A percentile compares a stretch with the other conserved stretches of the same genome.
Conservation (phyloP, 2,888 invertebrate genomes). For the Odontocolon sp. region DNA sequence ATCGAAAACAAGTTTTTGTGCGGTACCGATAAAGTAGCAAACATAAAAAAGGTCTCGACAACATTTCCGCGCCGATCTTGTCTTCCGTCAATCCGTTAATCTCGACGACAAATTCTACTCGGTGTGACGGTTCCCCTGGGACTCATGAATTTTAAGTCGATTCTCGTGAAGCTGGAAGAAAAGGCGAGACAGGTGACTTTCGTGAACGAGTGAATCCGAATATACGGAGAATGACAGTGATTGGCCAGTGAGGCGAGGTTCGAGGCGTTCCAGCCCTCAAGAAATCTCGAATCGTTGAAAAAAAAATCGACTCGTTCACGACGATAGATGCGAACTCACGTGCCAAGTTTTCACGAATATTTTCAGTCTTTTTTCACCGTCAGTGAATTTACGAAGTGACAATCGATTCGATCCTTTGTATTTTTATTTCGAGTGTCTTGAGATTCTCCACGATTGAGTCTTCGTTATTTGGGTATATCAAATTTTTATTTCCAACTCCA, state of each 20-base stretch:
- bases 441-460: slow-evolving; percentile 9
- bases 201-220: not conserved
- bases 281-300: not conserved
- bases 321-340: not conserved
- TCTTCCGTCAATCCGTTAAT: not conserved
- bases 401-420: not conserved
- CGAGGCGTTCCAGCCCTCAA: too few relatives aligned
- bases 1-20: too few relatives aligned
- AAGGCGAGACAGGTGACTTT: too few relatives aligned
- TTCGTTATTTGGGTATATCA: too few relatives aligned
- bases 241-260: too few relatives aligned
- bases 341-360: slow-evolving; percentile 1
- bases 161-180: not conserved
- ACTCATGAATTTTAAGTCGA: not conserved
- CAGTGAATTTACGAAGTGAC: not conserved
- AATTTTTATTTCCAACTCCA: too few relatives aligned
- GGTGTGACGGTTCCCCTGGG: not conserved
- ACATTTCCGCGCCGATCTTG: not conserved
- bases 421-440: not conserved
- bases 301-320: not conserved
- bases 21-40: too few relatives aligned
- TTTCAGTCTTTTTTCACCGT: not conserved
- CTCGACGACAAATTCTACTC: not conserved
- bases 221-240: too few relatives aligned
- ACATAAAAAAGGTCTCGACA: too few relatives aligned